Base-by-base conservation (phyloP, 2,797 vertebrate species). In the Perdix hodgsoniae region DNA sequence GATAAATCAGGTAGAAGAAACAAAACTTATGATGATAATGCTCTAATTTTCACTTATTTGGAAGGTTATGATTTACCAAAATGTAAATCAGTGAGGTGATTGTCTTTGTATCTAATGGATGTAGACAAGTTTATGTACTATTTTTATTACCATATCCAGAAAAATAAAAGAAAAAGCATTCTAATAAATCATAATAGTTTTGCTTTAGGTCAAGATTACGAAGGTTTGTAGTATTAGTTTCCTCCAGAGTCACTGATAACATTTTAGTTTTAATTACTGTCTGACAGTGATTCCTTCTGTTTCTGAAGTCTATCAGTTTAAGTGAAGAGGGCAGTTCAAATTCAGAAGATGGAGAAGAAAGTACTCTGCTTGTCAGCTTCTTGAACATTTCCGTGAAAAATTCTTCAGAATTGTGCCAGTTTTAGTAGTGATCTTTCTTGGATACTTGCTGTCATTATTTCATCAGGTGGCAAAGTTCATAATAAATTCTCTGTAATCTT, bases 201-300 rank as follows among this genome's bases (percentile, higher is more conserved):
- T 88, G 60, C 42, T 83, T 61, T 91, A 92, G 85, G n/a, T 90
- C 49, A 86, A 88, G 37, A 81, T 96, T 92, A 79, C 37, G 8
- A 33, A 78, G 54, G 35, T 95, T 86, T 69, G 70, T 40, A 88
- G 26, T 85, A 82, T 56, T 89, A 42, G 37, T 90, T 96, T 97
- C 77, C 93, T 52, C 66, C 91, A 84, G 26, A 91, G 67, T 74
- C 83, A 94, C 76, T 94, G 76, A 90, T 70, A 95, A 60, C 10
- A 19, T 93, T 93, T 96, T 91, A 54, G 22, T 90, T 96, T 94
- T 95, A 97, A 95, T 97, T 96, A 65, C 63, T 94, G 47, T 89
- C 39, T 94, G 91, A 86, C 50, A 83, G 15, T 63, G 13, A 39
- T 95, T 96, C 39, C 44, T 93, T 91, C 47, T 66, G 42, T 64